phyloP scores from a whole-genome alignment of 2,113 vertebrate genomes.

The Alectura lathami region DNA sequence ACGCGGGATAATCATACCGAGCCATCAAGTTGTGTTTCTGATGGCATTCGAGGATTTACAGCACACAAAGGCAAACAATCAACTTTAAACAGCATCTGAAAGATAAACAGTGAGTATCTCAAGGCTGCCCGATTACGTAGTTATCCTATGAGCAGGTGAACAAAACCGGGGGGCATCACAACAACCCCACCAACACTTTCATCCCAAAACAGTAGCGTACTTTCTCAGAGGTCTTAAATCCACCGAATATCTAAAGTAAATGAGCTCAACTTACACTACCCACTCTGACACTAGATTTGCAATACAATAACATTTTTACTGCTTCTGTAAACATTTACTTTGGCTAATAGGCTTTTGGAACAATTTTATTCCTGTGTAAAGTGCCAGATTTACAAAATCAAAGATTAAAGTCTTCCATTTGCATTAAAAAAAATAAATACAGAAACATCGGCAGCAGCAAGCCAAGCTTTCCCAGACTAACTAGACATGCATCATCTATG shows the following conservation, averaged over 20 bases:
- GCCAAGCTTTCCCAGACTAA: background rate
- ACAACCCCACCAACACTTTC: background rate
- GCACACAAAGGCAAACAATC: conserved; percentile 65
- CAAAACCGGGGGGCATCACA: background rate
- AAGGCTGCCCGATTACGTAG: conserved; percentile 38
- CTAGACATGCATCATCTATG: background rate
- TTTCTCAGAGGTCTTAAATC: conserved; percentile 19
- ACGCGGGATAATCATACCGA: conserved; percentile 64
- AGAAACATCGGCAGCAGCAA: background rate
- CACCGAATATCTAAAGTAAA: background rate
- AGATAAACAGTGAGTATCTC: conserved; percentile 24
- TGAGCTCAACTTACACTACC: background rate
- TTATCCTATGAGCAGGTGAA: conserved; percentile 41
- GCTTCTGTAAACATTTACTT: conserved; percentile 41
- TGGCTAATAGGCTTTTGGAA: conserved; percentile 12
- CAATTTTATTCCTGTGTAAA: conserved; percentile 1
- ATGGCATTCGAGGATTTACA: conserved; percentile 50
- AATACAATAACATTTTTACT: conserved; percentile 3
- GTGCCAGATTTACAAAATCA: background rate
- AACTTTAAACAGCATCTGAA: conserved; percentile 55
- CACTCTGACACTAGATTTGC: background rate
- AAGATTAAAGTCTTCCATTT: background rate
- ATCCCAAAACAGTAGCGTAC: background rate
- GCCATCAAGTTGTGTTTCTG: conserved; percentile 64
- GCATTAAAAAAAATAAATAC: background rate